phyloP scores from a whole-genome alignment of 2,888 invertebrate genomes.

The Amphipyra berbera region DNA sequence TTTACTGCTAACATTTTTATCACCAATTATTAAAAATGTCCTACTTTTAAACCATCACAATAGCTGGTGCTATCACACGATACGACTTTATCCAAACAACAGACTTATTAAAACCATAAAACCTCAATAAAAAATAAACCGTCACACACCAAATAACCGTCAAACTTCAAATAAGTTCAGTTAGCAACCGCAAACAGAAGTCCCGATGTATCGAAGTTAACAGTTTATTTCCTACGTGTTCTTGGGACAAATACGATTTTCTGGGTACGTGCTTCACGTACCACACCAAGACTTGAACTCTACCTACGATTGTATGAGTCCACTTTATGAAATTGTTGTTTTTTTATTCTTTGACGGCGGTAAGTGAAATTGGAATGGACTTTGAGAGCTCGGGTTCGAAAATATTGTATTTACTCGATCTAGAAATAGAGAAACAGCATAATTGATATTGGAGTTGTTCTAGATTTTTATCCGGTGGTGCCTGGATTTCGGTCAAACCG shows the following conservation, averaged over 20 bases:
- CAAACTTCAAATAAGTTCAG: constrained; percentile 44
- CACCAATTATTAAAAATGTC: no score
- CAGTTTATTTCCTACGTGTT: constrained; percentile 83
- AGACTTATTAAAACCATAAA: not conserved
- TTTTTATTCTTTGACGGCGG: constrained; percentile 50
- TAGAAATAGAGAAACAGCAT: constrained; percentile 26
- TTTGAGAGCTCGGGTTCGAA: constrained; percentile 37
- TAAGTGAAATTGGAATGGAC: constrained; percentile 57
- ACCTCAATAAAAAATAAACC: not conserved
- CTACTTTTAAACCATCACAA: no score
- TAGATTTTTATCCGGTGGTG: not conserved
- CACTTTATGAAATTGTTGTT: constrained; percentile 63
- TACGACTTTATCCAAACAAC: not conserved
- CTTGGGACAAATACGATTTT: constrained; percentile 82
- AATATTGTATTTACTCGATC: constrained; percentile 45
- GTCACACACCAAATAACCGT: constrained; percentile 26
- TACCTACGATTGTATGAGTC: constrained; percentile 48
- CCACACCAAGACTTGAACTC: constrained; percentile 45
- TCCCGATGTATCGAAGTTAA: constrained; percentile 76
- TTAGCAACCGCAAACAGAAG: constrained; percentile 50
- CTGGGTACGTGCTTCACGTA: constrained; percentile 75
- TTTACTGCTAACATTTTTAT: no score
- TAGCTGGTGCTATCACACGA: not conserved
- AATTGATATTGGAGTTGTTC: constrained; percentile 20
- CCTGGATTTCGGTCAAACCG: not conserved